A percentile compares a stretch with the other conserved stretches of the same genome.
Evolutionary conservation across 1,140 invertebrate species (phyloP).

Genomic region (Mya arenaria): DNA sequence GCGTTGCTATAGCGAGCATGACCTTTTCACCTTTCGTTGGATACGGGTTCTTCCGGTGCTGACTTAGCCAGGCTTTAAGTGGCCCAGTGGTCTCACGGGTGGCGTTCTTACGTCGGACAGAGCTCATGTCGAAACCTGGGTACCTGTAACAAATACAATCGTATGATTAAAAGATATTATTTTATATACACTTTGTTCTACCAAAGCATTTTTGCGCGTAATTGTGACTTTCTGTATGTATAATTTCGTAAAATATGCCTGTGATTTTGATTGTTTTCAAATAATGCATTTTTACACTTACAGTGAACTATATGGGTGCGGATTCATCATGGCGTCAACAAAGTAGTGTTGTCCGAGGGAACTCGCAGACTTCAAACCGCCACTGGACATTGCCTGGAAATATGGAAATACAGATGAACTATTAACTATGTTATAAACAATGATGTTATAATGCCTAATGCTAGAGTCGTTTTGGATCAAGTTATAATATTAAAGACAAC

Average conservation of each 20-base stretch:
- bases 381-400: background rate
- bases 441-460: too few relatives aligned
- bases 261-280: background rate
- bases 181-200: too few relatives aligned
- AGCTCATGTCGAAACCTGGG: slow-evolving; percentile 45
- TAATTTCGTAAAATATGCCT: too few relatives aligned
- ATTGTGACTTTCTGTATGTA: too few relatives aligned
- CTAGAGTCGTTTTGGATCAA: too few relatives aligned
- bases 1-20: slow-evolving; percentile 98
- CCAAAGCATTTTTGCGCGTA: too few relatives aligned
- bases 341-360: slow-evolving; percentile 45
- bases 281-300: slow-evolving; percentile 14
- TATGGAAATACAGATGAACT: too few relatives aligned
- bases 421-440: too few relatives aligned
- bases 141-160: slow-evolving; percentile 31
- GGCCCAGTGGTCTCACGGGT: slow-evolving; percentile 97
- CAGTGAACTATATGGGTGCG: slow-evolving; percentile 47
- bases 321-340: slow-evolving; percentile 51
- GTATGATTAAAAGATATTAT: too few relatives aligned
- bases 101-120: slow-evolving; percentile 90
- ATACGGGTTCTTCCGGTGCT: slow-evolving; percentile 99
- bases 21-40: slow-evolving; percentile 99
- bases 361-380: slow-evolving; percentile 20
- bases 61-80: slow-evolving; percentile 97
- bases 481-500: too few relatives aligned